Evolutionary conservation across 2,888 invertebrate genomes (phyloP), one percentile per base, ranked within the genome.

Genomic region (Dendrolimus houi): DNA sequence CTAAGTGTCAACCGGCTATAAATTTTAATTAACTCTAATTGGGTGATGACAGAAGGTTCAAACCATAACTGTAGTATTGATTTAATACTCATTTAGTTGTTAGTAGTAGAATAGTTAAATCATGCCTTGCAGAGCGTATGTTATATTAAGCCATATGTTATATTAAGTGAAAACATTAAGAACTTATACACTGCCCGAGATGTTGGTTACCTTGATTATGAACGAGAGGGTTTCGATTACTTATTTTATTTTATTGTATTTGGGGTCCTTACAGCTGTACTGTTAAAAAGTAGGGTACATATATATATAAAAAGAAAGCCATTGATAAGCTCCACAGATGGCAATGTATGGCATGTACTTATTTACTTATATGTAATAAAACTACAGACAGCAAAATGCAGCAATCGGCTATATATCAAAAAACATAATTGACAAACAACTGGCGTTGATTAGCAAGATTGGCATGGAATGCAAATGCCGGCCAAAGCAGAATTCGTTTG

Each of bases 341-440:
- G n/a, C n/a, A n/a, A n/a, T n/a, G n/a, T n/a, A n/a, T n/a, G n/a
- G n/a, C n/a, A n/a, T n/a, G n/a, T n/a, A n/a, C n/a, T n/a, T 29
- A 29, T 29, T 3, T 29, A 29, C 29, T 29, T 6, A 29, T 6
- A 55, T 55, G 9, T 10, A 47, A 7, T 47, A 47, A 47, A 10
- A 9, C 10, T 47, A 47, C 55, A 59, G 59, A 72, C 73, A 77
- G 77, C 77, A 76, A 77, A 78, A 78, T 64, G 66, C 75, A 74
- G 71, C 71, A 69, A 79, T 76, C 71, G 73, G 60, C 75, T 66
- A 76, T 81, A 81, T 76, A 78, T 82, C 81, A 83, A 74, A 64
- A 70, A 66, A 69, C 77, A 83, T 10, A 86, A 85, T 84, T 84
- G 83, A 78, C 83, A 86, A 85, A 85, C 83, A 81, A 76, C 72